A percentile compares a stretch with the other conserved stretches of the same genome.
These are phyloP conservation scores for Octomys mimax DNA, from an alignment of 2,797 vertebrate genomes.

Conservation along the genomic window DNA sequence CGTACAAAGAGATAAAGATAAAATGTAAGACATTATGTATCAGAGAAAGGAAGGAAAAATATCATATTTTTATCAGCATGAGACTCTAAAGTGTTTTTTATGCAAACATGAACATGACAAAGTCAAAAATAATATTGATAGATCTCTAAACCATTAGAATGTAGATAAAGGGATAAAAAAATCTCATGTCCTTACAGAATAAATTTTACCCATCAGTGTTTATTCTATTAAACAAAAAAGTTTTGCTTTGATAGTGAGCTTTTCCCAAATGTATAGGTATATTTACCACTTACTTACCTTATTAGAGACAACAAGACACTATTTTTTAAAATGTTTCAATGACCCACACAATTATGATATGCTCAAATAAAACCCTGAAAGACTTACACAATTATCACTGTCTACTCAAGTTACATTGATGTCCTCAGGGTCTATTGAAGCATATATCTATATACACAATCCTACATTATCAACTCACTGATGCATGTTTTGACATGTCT, in stretches of 20 bases:
- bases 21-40: conserved; percentile 66
- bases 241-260: conserved; percentile 54
- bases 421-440: not conserved
- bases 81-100: conserved; percentile 32
- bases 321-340: not conserved
- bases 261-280: not conserved
- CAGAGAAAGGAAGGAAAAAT: conserved; percentile 57
- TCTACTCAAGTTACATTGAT: not conserved
- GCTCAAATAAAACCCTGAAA: not conserved
- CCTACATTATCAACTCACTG: not conserved
- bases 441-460: not conserved
- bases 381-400: not conserved
- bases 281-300: conserved; percentile 51
- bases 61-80: conserved; percentile 65
- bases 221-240: conserved; percentile 53
- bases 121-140: conserved; percentile 40
- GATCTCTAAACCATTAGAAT: conserved; percentile 34
- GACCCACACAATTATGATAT: not conserved
- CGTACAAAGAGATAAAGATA: conserved; percentile 19
- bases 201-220: conserved; percentile 33
- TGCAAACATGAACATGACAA: conserved; percentile 37
- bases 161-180: conserved; percentile 58
- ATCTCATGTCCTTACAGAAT: not conserved
- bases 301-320: not conserved
- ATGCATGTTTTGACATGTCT: conserved; percentile 9